phyloP scores from a whole-genome alignment of 2,113 vertebrate genomes.

The Agapornis roseicollis region DNA sequence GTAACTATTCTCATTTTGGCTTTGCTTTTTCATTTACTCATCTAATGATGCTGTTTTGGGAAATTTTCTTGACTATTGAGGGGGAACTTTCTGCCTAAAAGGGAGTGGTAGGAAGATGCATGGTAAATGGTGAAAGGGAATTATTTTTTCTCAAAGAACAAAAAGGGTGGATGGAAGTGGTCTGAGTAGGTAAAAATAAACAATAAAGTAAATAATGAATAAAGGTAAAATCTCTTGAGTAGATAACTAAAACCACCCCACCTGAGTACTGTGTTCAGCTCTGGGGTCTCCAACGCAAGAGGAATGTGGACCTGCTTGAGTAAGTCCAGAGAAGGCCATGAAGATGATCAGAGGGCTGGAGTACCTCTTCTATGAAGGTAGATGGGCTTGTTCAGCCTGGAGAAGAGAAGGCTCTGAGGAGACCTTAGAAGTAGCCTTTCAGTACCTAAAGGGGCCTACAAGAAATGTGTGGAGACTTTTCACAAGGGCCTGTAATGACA shows the following conservation, averaged over 20 bases:
- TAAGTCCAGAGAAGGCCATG: neutral
- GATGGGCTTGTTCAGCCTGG: neutral
- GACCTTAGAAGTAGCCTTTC: neutral
- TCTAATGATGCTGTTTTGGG: neutral
- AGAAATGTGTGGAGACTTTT: neutral
- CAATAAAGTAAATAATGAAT: neutral
- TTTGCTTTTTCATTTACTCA: neutral
- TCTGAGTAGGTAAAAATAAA: neutral
- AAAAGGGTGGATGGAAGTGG: neutral
- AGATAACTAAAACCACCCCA: neutral
- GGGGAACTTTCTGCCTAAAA: neutral
- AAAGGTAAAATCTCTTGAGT: neutral
- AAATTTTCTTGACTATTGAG: neutral
- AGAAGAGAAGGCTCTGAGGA: neutral
- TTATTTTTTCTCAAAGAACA: neutral
- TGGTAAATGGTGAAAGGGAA: neutral
- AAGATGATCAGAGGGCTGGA: neutral
- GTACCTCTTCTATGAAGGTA: neutral
- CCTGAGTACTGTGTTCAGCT: neutral
- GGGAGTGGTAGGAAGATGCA: neutral
- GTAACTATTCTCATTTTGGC: neutral
- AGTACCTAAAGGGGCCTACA: neutral
- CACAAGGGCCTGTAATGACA: neutral
- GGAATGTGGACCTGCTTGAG: neutral
- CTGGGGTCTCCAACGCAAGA: neutral